Percentiles rank a stretch among this genome's conserved stretches.
These are phyloP conservation scores for Leptothorax acervorum DNA, from an alignment of 2,888 invertebrate genomes.

Conservation along the genomic window DNA sequence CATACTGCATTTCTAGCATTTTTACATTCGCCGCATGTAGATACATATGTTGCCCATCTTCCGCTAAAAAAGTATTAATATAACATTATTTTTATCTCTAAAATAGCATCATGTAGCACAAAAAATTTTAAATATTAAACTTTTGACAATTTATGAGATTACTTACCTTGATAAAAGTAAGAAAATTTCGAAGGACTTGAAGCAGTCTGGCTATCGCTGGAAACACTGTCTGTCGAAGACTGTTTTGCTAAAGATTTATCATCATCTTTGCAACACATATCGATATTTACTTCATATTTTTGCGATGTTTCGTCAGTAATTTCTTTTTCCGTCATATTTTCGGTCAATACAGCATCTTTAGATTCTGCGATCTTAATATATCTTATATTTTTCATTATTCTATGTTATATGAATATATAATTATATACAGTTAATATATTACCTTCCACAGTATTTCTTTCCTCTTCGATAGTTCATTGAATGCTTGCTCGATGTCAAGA, in stretches of 20 bases:
- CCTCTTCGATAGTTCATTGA: slow-evolving; percentile 89
- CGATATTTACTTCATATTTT: slow-evolving; percentile 24
- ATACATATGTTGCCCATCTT: slow-evolving; percentile 97
- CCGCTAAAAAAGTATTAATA: slow-evolving; percentile 87
- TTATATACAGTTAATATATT: slow-evolving; percentile 20
- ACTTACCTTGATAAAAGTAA: slow-evolving; percentile 94
- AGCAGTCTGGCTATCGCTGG: slow-evolving; percentile 59
- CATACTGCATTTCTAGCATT: slow-evolving; percentile 95
- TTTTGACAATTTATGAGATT: not conserved
- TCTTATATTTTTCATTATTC: slow-evolving; percentile 28
- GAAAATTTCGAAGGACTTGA: slow-evolving; percentile 87
- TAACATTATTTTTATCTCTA: slow-evolving; percentile 61
- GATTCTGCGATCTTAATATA: slow-evolving; percentile 18
- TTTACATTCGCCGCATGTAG: slow-evolving; percentile 96
- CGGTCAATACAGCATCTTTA: slow-evolving; percentile 24
- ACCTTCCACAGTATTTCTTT: slow-evolving; percentile 74
- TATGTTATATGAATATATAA: slow-evolving; percentile 21
- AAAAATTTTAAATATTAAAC: not conserved
- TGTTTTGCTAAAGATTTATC: slow-evolving; percentile 18
- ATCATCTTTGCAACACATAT: slow-evolving; percentile 16
- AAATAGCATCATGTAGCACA: slow-evolving; percentile 28
- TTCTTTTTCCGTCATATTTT: slow-evolving; percentile 30
- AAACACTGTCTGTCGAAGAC: slow-evolving; percentile 38
- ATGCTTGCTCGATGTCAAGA: slow-evolving; percentile 94
- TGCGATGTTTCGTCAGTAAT: slow-evolving; percentile 16